Evolutionary conservation across 2,888 invertebrate species (phyloP), one percentile per base, ranked within the genome.

Genomic region (Cremastinae sp.): DNA sequence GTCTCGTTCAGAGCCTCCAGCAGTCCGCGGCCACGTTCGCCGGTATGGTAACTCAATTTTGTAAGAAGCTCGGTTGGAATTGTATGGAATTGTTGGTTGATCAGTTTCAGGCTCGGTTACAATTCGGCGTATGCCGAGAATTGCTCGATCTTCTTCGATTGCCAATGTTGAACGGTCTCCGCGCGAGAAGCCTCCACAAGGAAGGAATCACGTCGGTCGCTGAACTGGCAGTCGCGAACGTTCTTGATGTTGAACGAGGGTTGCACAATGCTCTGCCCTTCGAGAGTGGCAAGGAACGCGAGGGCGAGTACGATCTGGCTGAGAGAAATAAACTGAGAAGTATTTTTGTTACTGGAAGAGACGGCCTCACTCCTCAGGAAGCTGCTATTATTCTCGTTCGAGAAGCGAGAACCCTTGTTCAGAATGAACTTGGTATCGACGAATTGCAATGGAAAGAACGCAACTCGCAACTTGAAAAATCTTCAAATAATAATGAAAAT

Each of bases 31-130:
- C 98, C 39, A 97, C 97, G 39, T 98, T 98, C 92, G 98, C 98
- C 68, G 96, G 96, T 69, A 98, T 98, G 96, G 96, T 99, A 0
- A 97, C 98, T 1, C 94, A 96, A n/a, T 99, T 99, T 90, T 97
- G 98, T 89, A 93, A 93, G 78, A 95, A 97, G 65, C 91, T 99
- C 9, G 97, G 98, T 20, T 99, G 99, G 98, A 93, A 93, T 79
- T 96, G 95, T 87, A 92, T 99, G 85, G 96, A 98, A 88, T 91
- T 97, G 79, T 91, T 99, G 45, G 93, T 99, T 47, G 94, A 95
- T 0, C 97, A 98, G 90, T 98, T 99, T 90, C 97, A 98, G 91
- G 95, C 96, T 84, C 94, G 99, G 12, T 91, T 99, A 47, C 96
- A 96, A 84, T 98, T 99, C 89, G 99, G 98, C 9, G 95, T 99